Conservation (phyloP, 2,888 invertebrate species). For the Aquatica leii region DNA sequence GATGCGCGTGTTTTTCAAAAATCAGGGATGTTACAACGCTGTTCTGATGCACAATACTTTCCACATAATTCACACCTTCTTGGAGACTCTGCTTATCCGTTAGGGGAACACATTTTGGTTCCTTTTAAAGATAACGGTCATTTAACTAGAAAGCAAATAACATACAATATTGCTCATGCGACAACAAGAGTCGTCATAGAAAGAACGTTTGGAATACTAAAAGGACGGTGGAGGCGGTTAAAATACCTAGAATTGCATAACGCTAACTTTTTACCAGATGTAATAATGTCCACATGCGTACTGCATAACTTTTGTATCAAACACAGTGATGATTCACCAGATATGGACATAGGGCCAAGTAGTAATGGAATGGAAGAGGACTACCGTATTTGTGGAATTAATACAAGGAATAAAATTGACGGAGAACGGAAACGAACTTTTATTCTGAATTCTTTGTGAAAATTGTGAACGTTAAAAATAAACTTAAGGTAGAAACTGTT, state of each 20-base stretch:
- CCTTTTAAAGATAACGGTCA: slow-evolving; percentile 13
- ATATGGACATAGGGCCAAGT: background rate
- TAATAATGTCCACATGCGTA: slow-evolving; percentile 4
- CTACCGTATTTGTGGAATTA: background rate
- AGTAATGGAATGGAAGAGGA: background rate
- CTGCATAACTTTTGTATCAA: slow-evolving; percentile 13
- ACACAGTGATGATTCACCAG: slow-evolving; percentile 2
- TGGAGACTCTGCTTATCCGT: slow-evolving; percentile 14
- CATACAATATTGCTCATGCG: slow-evolving; percentile 7
- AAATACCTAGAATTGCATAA: slow-evolving; percentile 9
- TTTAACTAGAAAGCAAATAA: slow-evolving; percentile 8
- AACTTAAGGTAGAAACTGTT: no score
- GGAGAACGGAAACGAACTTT: no score
- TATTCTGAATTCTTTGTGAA: no score
- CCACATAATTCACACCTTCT: slow-evolving; percentile 12
- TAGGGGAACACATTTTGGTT: slow-evolving; percentile 9
- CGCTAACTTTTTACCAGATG: background rate
- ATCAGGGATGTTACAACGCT: slow-evolving; percentile 5
- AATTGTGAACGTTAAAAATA: no score
- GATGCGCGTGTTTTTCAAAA: slow-evolving; percentile 10
- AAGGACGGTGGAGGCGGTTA: slow-evolving; percentile 10
- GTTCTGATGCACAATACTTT: slow-evolving; percentile 1
- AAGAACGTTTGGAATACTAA: slow-evolving; percentile 10
- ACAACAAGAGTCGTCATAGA: slow-evolving; percentile 11
- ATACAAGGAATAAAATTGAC: slow-evolving; percentile 3